Base-by-base conservation (phyloP, 2,888 invertebrate genomes). In the Fissipunctia ypsillon region DNA sequence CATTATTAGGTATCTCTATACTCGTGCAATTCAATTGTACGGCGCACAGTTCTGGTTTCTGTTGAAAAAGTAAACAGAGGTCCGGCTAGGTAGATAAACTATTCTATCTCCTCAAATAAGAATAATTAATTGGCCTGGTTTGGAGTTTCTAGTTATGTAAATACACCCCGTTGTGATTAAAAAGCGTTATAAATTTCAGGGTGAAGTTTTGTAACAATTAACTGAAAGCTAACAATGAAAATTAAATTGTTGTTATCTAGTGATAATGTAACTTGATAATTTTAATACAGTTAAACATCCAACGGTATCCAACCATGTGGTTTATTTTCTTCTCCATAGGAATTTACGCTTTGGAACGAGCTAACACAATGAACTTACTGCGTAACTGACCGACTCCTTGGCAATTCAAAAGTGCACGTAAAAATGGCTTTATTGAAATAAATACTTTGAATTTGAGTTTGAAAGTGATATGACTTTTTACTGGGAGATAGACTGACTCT, bases 21-120 rank as follows among this genome's bases (percentile, higher is more conserved):
- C 12, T 48, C 25, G 59, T 72, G 25, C 16, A 54, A 56, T 78
- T 73, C 64, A 67, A 68, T 73, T 28, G 63, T 14, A 22, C 50
- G 16, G 28, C 16, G 6, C 31, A 9, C 48, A 14, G 31, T 25
- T n/a, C 41, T 31, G 31, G 41, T 65, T 60, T 77, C 65, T 41
- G 65, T 77, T 81, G 52, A 63, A 69, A 81, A 73, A 73, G 77
- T 81, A 81, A 77, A 81, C 65, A 77, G 31, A 41, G 54, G 57
- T 71, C 38, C 76, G 43, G 43, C 48, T n/a, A 71, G 60, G 31
- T 69, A 68, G 59, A 69, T 54, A 67, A 66, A 61, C 63, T 71
- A 38, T 54, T 73, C 71, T 67, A 73, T 76, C 63, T 81, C 73
- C 14, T 76, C 70, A 35, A 69, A 66, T 56, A 63, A 59, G 68